Evolutionary conservation across 2,113 vertebrate genomes (phyloP), one percentile per base, ranked within the genome.

Genomic region (Tenebrosternarchus preto): DNA sequence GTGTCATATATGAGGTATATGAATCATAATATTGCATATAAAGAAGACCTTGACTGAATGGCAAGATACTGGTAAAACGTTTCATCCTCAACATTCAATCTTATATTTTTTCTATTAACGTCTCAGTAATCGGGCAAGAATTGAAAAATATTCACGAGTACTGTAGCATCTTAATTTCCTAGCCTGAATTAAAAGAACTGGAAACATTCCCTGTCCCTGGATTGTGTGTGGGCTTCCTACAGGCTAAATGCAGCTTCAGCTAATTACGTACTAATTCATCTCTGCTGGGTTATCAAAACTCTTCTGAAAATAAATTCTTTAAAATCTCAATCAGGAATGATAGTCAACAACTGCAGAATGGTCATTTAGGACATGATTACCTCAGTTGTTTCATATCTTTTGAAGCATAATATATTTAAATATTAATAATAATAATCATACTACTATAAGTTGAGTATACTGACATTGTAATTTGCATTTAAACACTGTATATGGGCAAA

Each of bases 11-110:
- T 85, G 84, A 85, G 84, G 84, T 82, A 85, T 82, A 80, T 85
- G 80, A 82, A 82, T 57, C 67, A 80, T 75, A 76, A 75, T 80
- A 85, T 85, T 85, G 84, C 84, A 85, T 85, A 85, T 82, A 57
- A 46, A 76, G 59, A 79, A 73, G 39, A 73, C 73, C 75, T 76
- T 31, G 24, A 66, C 46, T 82, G 17, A 80, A 77, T 71, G 71
- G 67, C 74, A 76, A 75, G 56, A 63, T 67, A 72, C 20, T 53
- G 24, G n/a, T 76, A 50, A 80, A 72, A 73, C 63, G 75, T 66
- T 12, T 68, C 7, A 39, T 68, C 63, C 75, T 71, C 5, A 50
- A 81, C 69, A 80, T 80, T 84, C 78, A 80, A 9, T 50, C 78
- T 86, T 86, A 78, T 82, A 73, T 80, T 83, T 80, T 85, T 50